These are phyloP conservation scores for Crambe crambe DNA, from an alignment of 37 sponge, comb jelly and placozoan genomes.

Conservation along the genomic window DNA sequence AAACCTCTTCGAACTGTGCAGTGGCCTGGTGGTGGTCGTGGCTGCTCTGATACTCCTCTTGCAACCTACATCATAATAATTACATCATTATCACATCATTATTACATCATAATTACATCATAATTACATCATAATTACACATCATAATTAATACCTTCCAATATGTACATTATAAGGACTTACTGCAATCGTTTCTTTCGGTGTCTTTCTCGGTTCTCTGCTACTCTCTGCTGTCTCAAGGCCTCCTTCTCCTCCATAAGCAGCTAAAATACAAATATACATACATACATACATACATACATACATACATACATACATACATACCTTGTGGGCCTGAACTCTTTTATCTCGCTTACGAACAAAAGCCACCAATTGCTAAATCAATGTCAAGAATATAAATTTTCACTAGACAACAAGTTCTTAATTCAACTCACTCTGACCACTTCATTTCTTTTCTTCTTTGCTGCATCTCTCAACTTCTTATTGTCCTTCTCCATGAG, in stretches of 20 bases:
- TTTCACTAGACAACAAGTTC: not conserved
- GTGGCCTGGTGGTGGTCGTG: conserved; percentile 13
- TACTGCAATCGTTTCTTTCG: conserved; percentile 53
- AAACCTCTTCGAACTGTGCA: conserved; percentile 24
- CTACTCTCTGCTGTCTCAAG: conserved; percentile 55
- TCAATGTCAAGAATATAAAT: not conserved
- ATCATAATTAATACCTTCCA: too few species aligned
- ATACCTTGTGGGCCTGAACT: conserved; percentile 58
- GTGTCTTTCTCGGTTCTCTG: conserved; percentile 67
- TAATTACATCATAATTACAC: not conserved
- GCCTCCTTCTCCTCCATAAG: conserved; percentile 21
- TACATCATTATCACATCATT: not conserved
- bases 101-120: conserved; percentile 2
- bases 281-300: not conserved
- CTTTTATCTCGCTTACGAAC: conserved; percentile 76
- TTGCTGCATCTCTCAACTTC: conserved; percentile 88
- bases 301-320: not conserved
- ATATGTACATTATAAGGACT: conserved; percentile 40
- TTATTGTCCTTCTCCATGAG: conserved; percentile 97
- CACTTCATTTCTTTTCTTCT: conserved; percentile 84
- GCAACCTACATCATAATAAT: not conserved
- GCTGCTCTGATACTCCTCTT: conserved; percentile 24
- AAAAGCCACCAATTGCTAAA: conserved; percentile 63
- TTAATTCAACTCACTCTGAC: conserved; percentile 71
- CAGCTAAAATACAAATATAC: not conserved